Percentiles rank a stretch among this genome's conserved stretches.
These are phyloP conservation scores for Clepsis dumicolana DNA, from an alignment of 2,888 invertebrate species.

Conservation along the genomic window DNA sequence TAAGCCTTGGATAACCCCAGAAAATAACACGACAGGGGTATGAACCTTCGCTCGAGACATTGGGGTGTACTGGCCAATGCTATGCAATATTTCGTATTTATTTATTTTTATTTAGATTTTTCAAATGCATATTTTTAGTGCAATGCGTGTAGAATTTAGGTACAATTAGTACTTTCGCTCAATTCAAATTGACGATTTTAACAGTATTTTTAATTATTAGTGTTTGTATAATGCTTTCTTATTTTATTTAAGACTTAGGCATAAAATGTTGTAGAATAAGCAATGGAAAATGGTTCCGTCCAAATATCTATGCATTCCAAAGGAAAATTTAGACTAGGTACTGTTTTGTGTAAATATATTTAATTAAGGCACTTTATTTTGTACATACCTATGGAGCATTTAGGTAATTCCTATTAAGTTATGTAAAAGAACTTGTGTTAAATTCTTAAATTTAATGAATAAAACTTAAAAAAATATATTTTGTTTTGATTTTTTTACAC, in stretches of 20 bases:
- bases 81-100: conserved; percentile 20
- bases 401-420: conserved; percentile 27
- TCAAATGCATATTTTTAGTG: conserved; percentile 32
- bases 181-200: conserved; percentile 48
- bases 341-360: conserved; percentile 38
- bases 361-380: conserved; percentile 30
- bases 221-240: conserved; percentile 42
- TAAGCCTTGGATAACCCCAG: no score
- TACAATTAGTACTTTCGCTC: conserved; percentile 50
- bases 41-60: no score
- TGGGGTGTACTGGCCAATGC: background rate
- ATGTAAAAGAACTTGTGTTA: conserved; percentile 22
- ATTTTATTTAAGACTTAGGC: conserved; percentile 47
- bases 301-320: conserved; percentile 82
- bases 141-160: conserved; percentile 50
- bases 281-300: conserved; percentile 68
- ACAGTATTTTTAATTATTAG: conserved; percentile 59
- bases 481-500: background rate
- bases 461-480: background rate
- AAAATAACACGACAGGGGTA: no score
- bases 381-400: conserved; percentile 36
- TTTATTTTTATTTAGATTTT: conserved; percentile 5
- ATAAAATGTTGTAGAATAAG: conserved; percentile 51
- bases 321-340: conserved; percentile 71
- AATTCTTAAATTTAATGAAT: conserved; percentile 25